phyloP scores from a whole-genome alignment of 2,888 invertebrate genomes.

The Drosophila gaucha region DNA sequence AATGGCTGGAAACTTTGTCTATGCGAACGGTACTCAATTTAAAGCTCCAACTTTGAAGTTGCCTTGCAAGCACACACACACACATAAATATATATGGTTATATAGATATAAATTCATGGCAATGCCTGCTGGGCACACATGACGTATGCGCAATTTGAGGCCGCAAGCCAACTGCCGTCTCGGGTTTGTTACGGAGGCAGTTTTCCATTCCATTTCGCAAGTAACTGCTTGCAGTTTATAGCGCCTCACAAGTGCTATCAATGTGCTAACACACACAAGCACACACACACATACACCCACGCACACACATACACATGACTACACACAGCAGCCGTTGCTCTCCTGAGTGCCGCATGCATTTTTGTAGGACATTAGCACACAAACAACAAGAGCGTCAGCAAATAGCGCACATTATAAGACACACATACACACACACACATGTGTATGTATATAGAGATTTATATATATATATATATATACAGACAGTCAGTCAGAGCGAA shows the following conservation, averaged over 20 bases:
- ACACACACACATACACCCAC: constrained; percentile 4
- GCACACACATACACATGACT: constrained; percentile 11
- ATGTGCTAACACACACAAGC: constrained; percentile 54
- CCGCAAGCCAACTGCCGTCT: constrained; percentile 19
- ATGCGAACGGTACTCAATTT: constrained; percentile 42
- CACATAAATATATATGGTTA: background rate
- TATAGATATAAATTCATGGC: constrained; percentile 12
- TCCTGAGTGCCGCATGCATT: constrained; percentile 71
- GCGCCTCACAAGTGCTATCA: constrained; percentile 79
- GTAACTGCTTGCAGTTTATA: constrained; percentile 79
- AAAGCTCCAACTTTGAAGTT: constrained; percentile 50
- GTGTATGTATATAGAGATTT: constrained; percentile 4
- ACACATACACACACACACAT: constrained; percentile 5
- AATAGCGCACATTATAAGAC: constrained; percentile 59
- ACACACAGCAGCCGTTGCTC: constrained; percentile 54
- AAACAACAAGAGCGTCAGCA: constrained; percentile 57
- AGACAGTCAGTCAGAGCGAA: constrained; percentile 17
- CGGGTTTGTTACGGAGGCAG: constrained; percentile 41
- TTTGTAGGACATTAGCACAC: constrained; percentile 70
- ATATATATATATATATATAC: constrained; percentile 1
- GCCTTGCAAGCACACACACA: background rate
- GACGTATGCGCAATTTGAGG: constrained; percentile 61
- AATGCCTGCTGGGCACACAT: constrained; percentile 49
- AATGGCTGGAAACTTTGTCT: constrained; percentile 42
- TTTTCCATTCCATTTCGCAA: constrained; percentile 50